A percentile compares a stretch with the other conserved stretches of the same genome.
These are phyloP conservation scores for Enteromius unitaeniatus DNA, from an alignment of 2,797 vertebrate species.

Conservation along the genomic window DNA sequence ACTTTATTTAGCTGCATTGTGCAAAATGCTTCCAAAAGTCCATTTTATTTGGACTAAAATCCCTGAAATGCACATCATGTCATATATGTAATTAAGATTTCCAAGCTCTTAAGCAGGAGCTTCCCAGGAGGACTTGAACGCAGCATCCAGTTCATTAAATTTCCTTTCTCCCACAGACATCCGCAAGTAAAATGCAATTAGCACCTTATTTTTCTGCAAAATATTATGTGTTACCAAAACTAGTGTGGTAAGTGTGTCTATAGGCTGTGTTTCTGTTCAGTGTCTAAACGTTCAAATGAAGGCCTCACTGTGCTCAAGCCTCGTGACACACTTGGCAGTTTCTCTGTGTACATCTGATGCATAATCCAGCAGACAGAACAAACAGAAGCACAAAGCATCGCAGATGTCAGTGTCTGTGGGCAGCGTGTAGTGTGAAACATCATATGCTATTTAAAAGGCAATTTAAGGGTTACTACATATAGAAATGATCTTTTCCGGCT, in stretches of 20 bases:
- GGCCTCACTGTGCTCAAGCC: conserved; percentile 35
- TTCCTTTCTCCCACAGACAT: background rate
- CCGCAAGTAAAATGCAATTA: conserved; percentile 6
- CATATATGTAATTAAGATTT: background rate
- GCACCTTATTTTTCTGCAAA: background rate
- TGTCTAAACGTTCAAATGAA: background rate
- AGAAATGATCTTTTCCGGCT: background rate
- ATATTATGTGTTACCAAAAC: background rate
- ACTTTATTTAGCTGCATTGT: background rate
- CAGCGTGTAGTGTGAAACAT: conserved; percentile 4
- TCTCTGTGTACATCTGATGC: conserved; percentile 47
- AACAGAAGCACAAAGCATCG: conserved; percentile 49
- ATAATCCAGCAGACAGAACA: conserved; percentile 44
- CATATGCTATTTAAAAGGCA: background rate
- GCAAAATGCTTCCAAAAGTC: background rate
- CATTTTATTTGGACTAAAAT: background rate
- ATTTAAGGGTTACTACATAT: background rate
- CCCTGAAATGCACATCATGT: background rate
- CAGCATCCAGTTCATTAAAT: background rate
- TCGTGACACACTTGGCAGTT: conserved; percentile 53
- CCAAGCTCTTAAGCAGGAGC: background rate
- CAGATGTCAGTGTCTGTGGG: conserved; percentile 27
- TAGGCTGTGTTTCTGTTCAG: background rate
- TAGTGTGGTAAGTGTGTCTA: background rate
- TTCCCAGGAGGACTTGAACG: background rate